Evolutionary conservation across 2,888 invertebrate species (phyloP).

Genomic region (Hydrotaea cyrtoneurina): DNA sequence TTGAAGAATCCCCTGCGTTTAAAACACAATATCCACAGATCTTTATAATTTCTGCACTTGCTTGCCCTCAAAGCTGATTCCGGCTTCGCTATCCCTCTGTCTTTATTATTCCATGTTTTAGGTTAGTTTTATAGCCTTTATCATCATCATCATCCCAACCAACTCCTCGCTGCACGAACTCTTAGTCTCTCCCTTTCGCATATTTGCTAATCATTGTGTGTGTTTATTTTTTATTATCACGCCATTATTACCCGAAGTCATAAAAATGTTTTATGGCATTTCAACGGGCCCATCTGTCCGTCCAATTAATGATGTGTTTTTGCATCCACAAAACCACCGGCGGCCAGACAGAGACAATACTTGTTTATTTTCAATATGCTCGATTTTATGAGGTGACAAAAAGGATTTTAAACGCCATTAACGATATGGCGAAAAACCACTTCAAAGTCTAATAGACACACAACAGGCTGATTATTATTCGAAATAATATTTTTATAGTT

Average conservation of each 20-base stretch:
- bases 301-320: conserved; percentile 14
- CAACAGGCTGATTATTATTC: neutral
- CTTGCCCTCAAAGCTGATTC: too few relatives aligned
- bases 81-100: too few relatives aligned
- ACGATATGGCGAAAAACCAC: conserved; percentile 45
- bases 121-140: too few relatives aligned
- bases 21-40: too few relatives aligned
- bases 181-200: too few relatives aligned
- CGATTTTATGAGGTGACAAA: conserved; percentile 63
- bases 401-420: conserved; percentile 37
- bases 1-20: too few relatives aligned
- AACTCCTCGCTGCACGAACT: too few relatives aligned
- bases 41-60: too few relatives aligned
- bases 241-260: neutral
- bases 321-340: neutral
- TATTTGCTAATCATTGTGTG: too few relatives aligned
- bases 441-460: conserved; percentile 20
- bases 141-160: too few relatives aligned
- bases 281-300: neutral
- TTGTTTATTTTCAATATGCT: conserved; percentile 55
- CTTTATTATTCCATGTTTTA: too few relatives aligned
- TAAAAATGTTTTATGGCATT: neutral
- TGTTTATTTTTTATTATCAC: too few relatives aligned
- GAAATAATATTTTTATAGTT: conserved; percentile 1
- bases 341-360: neutral